Base-by-base conservation (phyloP, 2,113 vertebrate species). In the Pycnonotus jocosus region DNA sequence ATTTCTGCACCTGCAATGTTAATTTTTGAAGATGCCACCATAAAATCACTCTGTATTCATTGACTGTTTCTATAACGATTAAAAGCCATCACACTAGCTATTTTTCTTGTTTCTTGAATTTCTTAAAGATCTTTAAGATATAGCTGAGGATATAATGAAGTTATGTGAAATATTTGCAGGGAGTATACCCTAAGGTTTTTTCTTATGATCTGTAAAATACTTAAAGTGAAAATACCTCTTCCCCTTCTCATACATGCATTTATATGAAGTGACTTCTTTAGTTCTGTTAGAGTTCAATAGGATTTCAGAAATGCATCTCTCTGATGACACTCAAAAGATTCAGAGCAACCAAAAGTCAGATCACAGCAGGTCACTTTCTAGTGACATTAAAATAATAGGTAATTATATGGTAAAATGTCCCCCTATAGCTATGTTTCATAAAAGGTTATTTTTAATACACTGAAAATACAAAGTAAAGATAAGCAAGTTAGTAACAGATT, bases 1-100 rank as follows among this genome's bases (percentile, higher is more conserved):
- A 2, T 62, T 95, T 77, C 56, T 56, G 24, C 50, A 88, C 68
- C 60, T 62, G 60, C 54, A 90, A 74, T 56, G 50, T 71, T 86
- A 83, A 68, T 91, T 93, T 95, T 84, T 92, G 86, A 93, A 78
- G 60, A 78, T 44, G 38, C 48, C 45, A 81, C 69, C 68, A 78
- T 35, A 90, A 94, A 88, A 57, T 10, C 12, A 40, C n/a, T 86
- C 82, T 86, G 51, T 31, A 88, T 66, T 58, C 58, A 86, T 3
- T 89, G 57, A 37, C 68, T 92, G 69, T 74, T 95, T 94, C 93
- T 86, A 51, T 18, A 4, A 2, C 62, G 42, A 88, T 70, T 86
- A 72, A 64, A 70, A 92, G 77, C 31, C 47, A 65, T 72, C 54
- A 58, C 6, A 42, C 6, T 72, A 83, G 58, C 50, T 92, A 81